Base-by-base conservation (phyloP, 1,140 invertebrate species). In the Limonius californicus region DNA sequence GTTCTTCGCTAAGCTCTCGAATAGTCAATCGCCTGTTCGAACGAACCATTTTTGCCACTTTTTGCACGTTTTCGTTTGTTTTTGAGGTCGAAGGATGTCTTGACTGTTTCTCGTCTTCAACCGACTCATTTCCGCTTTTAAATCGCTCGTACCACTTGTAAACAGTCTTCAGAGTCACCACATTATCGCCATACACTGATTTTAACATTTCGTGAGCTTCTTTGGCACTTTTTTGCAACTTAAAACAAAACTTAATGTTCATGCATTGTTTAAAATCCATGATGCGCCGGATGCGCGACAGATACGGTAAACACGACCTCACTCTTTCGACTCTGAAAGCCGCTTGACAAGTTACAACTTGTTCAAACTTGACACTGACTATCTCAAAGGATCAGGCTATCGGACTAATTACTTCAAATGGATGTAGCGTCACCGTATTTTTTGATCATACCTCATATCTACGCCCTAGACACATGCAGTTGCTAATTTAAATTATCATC, bases 1-100 rank as follows among this genome's bases (percentile, higher is more conserved):
- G 21, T 53, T 53, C 47, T 4, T 53, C 47, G 21, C 2, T 16
- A 23, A 53, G 47, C 21, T 53, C 47, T 53, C 21, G 47, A 53
- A 20, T 53, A 53, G 47, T 53, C 47, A 53, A 53, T 53, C 6
- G 16, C 18, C n/a, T n/a, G n/a, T n/a, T n/a, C n/a, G n/a, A n/a
- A n/a, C n/a, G n/a, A n/a, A n/a, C n/a, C 21, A 70, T 63, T 66
- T 71, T 57, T 61, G 66, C 68, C 27, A 71, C 55, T 64, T 27
- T 55, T 55, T 55, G 20, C 54, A 55, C n/a, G 15, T 23, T 27
- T 55, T 55, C 21, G 47, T 71, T 65, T 57, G 55, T 72, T 68
- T 57, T 57, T 62, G 66, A 64, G 20, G 69, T 74, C 61, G 59
- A 65, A 64, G 68, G 67, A 35, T 68, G 58, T 63, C 71, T 68